Percentiles rank a stretch among this genome's conserved stretches.
Evolutionary conservation across 2,888 invertebrate species (phyloP).

Genomic region (Campoplex nolae): DNA sequence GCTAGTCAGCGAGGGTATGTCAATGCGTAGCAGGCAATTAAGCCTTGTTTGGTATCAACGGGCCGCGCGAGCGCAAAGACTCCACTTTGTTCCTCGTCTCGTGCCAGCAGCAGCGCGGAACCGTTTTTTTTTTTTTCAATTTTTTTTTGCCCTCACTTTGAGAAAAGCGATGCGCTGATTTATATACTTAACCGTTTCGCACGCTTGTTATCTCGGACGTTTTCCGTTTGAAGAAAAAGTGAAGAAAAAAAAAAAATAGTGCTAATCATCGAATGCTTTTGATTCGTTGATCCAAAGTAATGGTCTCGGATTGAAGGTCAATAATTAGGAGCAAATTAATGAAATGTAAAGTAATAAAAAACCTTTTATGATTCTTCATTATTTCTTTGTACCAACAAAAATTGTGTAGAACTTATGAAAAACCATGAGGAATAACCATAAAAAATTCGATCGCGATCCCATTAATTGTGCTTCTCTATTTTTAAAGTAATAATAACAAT

Average conservation of each 20-base stretch:
- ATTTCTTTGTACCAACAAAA: no score
- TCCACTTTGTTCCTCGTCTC: conserved; percentile 65
- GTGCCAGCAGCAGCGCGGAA: conserved; percentile 56
- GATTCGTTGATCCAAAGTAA: background rate
- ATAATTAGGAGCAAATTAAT: no score
- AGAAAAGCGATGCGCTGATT: conserved; percentile 79
- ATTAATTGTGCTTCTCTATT: background rate
- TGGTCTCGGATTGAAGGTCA: no score
- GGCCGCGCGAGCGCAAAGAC: conserved; percentile 46
- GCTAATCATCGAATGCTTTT: no score
- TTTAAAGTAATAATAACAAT: background rate
- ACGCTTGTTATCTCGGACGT: conserved; percentile 47
- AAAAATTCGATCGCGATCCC: no score
- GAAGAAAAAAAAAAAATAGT: background rate
- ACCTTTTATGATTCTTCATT: no score
- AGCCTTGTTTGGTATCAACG: conserved; percentile 78
- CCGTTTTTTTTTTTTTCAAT: conserved; percentile 22
- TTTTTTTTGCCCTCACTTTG: conserved; percentile 62
- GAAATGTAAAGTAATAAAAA: no score
- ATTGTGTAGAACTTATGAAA: no score
- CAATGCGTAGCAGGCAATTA: conserved; percentile 79
- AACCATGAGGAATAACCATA: no score
- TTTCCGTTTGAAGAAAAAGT: background rate
- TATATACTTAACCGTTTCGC: conserved; percentile 74
- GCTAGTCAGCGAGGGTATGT: conserved; percentile 72